Evolutionary conservation across 2,888 invertebrate species (phyloP).

Genomic region (Drosophila hamatofila): DNA sequence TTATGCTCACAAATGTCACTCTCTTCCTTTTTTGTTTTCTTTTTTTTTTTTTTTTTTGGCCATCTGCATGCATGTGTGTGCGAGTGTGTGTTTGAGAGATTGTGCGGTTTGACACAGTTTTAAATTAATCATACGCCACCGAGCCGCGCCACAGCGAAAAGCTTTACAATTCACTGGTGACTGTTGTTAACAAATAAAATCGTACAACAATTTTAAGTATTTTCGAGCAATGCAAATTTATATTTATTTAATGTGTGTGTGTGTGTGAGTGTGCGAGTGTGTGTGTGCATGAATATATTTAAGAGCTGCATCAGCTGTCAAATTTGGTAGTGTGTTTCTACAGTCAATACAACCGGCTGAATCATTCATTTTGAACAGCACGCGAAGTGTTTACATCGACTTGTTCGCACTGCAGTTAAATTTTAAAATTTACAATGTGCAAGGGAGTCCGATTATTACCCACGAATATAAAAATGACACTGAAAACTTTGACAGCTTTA

Average conservation of each 20-base stretch:
- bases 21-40: neutral
- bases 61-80: neutral
- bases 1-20: constrained; percentile 47
- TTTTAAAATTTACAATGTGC: constrained; percentile 4
- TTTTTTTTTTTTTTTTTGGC: neutral
- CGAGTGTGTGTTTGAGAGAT: constrained; percentile 31
- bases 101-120: constrained; percentile 77
- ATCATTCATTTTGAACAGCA: constrained; percentile 5
- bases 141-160: constrained; percentile 48
- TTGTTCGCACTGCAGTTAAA: neutral
- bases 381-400: neutral
- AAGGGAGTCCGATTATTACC: too few species aligned
- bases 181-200: constrained; percentile 50
- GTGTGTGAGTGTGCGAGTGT: neutral
- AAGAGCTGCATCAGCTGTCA: constrained; percentile 29
- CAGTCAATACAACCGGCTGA: constrained; percentile 7
- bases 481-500: neutral
- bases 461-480: neutral
- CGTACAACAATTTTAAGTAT: constrained; percentile 42
- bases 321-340: neutral
- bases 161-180: constrained; percentile 55
- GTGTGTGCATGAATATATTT: constrained; percentile 19
- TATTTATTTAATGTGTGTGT: constrained; percentile 26
- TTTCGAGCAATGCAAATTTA: constrained; percentile 22
- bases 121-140: constrained; percentile 79